These are phyloP conservation scores for Cotesia typhae DNA, from an alignment of 1,140 invertebrate species.

Conservation along the genomic window DNA sequence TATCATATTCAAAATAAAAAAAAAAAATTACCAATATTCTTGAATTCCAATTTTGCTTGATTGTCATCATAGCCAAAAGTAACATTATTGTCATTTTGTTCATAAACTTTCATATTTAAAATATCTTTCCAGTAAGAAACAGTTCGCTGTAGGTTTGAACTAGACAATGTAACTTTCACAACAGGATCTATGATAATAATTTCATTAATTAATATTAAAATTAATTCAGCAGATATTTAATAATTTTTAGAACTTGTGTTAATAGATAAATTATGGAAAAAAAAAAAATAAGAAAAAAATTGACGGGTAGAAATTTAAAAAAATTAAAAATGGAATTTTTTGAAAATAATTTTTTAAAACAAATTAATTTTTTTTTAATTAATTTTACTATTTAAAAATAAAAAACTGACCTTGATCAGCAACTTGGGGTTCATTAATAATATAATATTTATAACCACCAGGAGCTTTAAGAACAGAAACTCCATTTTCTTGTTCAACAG, in stretches of 20 bases:
- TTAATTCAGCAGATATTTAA: background rate
- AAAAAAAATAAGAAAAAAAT: too few relatives aligned
- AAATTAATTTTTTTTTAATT: too few relatives aligned
- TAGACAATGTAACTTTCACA: conserved; percentile 80
- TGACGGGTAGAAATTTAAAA: too few relatives aligned
- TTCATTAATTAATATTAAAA: conserved; percentile 28
- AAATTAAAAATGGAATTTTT: too few relatives aligned
- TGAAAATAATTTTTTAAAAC: too few relatives aligned
- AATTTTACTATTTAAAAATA: background rate
- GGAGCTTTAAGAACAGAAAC: conserved; percentile 77
- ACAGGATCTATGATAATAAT: conserved; percentile 76
- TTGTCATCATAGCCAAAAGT: conserved; percentile 77
- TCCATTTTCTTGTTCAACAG: conserved; percentile 71
- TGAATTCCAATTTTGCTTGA: conserved; percentile 81
- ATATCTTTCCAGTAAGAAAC: conserved; percentile 85
- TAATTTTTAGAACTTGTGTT: too few relatives aligned
- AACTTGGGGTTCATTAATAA: conserved; percentile 77
- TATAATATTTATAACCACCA: conserved; percentile 89
- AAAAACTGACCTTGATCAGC: conserved; percentile 67
- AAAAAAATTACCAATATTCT: conserved; percentile 70
- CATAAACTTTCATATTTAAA: conserved; percentile 77
- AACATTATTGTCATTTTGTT: conserved; percentile 68
- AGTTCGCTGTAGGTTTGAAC: conserved; percentile 80
- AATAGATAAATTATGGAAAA: too few relatives aligned
- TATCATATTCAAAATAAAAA: conserved; percentile 23